Base-by-base conservation (phyloP, 2,888 invertebrate species). In the Idaea straminata region DNA sequence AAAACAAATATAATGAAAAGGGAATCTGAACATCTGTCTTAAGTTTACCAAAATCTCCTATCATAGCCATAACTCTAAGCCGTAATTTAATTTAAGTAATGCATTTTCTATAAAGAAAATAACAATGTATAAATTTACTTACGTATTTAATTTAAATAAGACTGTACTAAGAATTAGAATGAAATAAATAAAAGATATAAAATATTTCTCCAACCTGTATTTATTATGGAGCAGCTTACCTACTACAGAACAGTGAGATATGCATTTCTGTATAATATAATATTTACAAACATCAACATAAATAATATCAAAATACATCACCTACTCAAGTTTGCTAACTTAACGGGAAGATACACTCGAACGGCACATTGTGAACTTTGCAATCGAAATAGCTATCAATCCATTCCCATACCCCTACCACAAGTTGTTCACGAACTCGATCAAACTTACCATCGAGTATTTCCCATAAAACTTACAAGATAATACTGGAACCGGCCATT, bases 261-360 rank as follows among this genome's bases (percentile, higher is more conserved):
- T 92, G 92, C 87, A 81, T 85, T 89, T 91, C 83, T 87, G 84
- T 89, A 85, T 83, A 83, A 75, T 82, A 68, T 89, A 89, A 79
- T 88, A 91, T 91, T 88, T 91, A 92, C 91, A 91, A 90, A 89
- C 85, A 77, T 84, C 82, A 91, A 88, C 89, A 89, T 92, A 91
- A 90, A 91, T 90, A 87, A 89, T 91, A 92, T 89, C 88, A 91
- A 91, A 91, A 91, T 91, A 91, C 87, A 83, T 84, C 84, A 74
- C 81, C 76, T 77, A 80, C 65, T 73, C 76, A 72, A 25, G 74
- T 76, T 69, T 74, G 7, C 47, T 47, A 7, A 47, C 47, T 47
- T 47, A 47, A 10, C 47, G 13, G 7, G 47, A 47, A 6, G 47
- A 65, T 47, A 61, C 59, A 62, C 16, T 25, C 36, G 34, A 16